Percentiles rank a stretch among this genome's conserved stretches.
phyloP scores from a whole-genome alignment of 2,797 vertebrate species.

The Poecilia wingei region DNA sequence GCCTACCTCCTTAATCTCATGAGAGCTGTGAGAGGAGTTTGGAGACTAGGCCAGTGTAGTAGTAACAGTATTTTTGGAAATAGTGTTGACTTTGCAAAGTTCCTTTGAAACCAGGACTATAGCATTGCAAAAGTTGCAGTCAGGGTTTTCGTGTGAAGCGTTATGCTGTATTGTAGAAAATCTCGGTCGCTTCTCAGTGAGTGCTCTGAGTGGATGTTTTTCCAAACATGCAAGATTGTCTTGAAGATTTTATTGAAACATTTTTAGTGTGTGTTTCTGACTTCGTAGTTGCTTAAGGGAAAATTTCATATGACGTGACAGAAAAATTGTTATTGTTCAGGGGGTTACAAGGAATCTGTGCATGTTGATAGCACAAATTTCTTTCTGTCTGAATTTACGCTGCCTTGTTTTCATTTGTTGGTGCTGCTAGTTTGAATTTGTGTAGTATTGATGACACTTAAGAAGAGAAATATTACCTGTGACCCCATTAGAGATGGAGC shows the following conservation, averaged over 20 bases:
- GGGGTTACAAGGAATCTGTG: neutral
- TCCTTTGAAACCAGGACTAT: conserved; percentile 23
- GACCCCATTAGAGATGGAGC: neutral
- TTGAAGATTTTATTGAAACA: neutral
- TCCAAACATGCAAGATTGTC: neutral
- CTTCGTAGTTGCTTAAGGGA: neutral
- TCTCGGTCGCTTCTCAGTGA: conserved; percentile 24
- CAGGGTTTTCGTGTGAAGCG: conserved; percentile 22
- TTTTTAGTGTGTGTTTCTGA: neutral
- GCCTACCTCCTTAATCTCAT: conserved; percentile 14
- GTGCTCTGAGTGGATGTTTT: conserved; percentile 14
- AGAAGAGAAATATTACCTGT: neutral
- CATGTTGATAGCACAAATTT: neutral
- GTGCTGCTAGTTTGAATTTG: neutral
- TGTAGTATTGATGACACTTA: neutral
- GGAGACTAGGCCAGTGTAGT: conserved; percentile 2
- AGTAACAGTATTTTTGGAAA: conserved; percentile 55
- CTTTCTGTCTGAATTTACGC: neutral
- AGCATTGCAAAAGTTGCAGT: conserved; percentile 28
- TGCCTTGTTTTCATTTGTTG: neutral
- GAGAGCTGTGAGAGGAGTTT: conserved; percentile 12
- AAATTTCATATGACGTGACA: neutral
- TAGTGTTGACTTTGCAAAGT: conserved; percentile 56
- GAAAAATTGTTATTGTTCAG: neutral
- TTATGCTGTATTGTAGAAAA: conserved; percentile 30